Conservation (phyloP, 2,797 vertebrate species). For the Phaenicophaeus curvirostris region DNA sequence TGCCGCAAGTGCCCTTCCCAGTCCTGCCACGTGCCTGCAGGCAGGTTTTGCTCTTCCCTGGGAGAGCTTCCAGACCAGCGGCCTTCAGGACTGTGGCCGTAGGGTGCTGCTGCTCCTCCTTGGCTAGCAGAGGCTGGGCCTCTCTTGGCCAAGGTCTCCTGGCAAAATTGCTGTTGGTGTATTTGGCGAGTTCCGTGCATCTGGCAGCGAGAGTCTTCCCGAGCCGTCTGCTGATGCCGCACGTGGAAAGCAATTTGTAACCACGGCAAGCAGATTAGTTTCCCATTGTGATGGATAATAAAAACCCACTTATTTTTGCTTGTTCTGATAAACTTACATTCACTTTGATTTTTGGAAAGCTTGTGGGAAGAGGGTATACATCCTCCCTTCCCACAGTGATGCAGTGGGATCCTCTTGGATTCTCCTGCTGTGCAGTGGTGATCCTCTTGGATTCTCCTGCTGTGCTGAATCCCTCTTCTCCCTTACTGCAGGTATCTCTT, state of each 20-base stretch:
- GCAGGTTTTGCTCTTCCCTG: background rate
- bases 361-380: background rate
- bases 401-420: background rate
- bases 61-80: background rate
- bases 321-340: background rate
- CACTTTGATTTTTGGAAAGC: background rate
- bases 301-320: background rate
- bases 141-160: background rate
- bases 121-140: background rate
- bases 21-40: background rate
- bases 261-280: background rate
- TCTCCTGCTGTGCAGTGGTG: background rate
- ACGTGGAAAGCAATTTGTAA: background rate
- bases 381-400: background rate
- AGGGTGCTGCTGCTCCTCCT: background rate
- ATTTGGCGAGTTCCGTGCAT: background rate
- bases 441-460: background rate
- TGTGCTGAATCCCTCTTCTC: background rate
- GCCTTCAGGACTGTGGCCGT: background rate
- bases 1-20: background rate
- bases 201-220: background rate
- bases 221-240: background rate
- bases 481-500: conserved; percentile 87
- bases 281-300: background rate
- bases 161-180: background rate